Evolutionary conservation across 2,797 vertebrate species (phyloP).

Genomic region (Streptopelia turtur): DNA sequence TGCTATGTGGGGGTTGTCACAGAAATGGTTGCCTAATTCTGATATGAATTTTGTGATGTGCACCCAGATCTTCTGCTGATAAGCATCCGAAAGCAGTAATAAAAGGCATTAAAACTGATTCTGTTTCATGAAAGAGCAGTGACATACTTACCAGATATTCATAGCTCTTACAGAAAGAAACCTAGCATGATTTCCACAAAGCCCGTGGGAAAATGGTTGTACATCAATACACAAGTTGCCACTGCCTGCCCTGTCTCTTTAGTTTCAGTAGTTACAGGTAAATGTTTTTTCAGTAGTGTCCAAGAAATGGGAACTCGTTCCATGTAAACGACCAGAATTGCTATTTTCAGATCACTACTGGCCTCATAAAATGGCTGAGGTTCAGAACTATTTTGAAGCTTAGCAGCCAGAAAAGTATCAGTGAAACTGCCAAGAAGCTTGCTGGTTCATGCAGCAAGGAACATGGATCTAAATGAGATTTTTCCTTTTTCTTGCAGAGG

Average conservation of each 20-base stretch:
- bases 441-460: constrained; percentile 27
- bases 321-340: not conserved
- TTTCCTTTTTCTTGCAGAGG: not conserved
- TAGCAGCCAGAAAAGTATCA: constrained; percentile 44
- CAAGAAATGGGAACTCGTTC: not conserved
- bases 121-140: constrained; percentile 1
- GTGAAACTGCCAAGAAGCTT: constrained; percentile 44
- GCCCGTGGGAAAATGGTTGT: not conserved
- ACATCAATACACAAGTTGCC: not conserved
- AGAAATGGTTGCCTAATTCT: constrained; percentile 64
- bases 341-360: constrained; percentile 27
- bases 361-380: constrained; percentile 31
- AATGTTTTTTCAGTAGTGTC: not conserved
- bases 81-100: not conserved
- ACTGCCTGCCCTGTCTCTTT: not conserved
- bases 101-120: constrained; percentile 1
- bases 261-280: not conserved
- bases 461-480: constrained; percentile 2
- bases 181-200: not conserved
- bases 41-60: constrained; percentile 51
- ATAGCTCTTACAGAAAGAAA: not conserved
- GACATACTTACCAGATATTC: constrained; percentile 7
- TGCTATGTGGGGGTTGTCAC: constrained; percentile 55
- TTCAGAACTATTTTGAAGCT: constrained; percentile 32
- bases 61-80: constrained; percentile 20